Evolutionary conservation across 2,797 vertebrate genomes (phyloP).

Genomic region (Megaceryle alcyon): DNA sequence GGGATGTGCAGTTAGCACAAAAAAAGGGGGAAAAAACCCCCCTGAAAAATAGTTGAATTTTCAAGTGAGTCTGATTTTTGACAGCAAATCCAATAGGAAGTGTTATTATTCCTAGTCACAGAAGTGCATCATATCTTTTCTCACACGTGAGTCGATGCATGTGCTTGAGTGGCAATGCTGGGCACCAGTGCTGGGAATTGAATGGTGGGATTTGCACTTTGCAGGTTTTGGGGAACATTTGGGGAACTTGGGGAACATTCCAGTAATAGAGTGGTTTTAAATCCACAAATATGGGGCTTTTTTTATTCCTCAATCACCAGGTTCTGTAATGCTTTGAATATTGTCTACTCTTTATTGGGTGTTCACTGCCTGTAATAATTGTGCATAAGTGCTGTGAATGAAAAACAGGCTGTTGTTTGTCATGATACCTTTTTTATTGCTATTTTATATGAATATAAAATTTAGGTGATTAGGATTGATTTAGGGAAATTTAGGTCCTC

Average conservation of each 20-base stretch:
- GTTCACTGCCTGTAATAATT: neutral
- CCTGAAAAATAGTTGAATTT: neutral
- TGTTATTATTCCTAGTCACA: neutral
- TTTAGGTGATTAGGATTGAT: too few relatives aligned
- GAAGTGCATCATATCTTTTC: neutral
- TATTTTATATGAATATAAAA: neutral
- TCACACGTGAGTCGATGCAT: neutral
- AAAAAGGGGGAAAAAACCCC: neutral
- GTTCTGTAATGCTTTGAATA: neutral
- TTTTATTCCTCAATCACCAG: neutral
- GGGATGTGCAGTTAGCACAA: neutral
- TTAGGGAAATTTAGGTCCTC: neutral
- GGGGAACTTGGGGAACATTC: neutral
- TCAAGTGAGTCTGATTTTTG: neutral
- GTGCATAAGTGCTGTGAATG: neutral
- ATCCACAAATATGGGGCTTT: neutral
- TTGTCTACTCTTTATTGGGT: neutral
- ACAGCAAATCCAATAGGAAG: neutral
- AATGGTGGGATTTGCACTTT: neutral
- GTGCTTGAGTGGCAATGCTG: neutral
- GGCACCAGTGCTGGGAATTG: neutral
- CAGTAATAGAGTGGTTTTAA: neutral
- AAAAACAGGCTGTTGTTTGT: neutral
- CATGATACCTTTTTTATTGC: neutral
- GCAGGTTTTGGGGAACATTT: too few relatives aligned